Percentiles rank a stretch among this genome's conserved stretches.
These are phyloP conservation scores for Listrodromus nycthemerus DNA, from an alignment of 2,888 invertebrate species.

Conservation along the genomic window DNA sequence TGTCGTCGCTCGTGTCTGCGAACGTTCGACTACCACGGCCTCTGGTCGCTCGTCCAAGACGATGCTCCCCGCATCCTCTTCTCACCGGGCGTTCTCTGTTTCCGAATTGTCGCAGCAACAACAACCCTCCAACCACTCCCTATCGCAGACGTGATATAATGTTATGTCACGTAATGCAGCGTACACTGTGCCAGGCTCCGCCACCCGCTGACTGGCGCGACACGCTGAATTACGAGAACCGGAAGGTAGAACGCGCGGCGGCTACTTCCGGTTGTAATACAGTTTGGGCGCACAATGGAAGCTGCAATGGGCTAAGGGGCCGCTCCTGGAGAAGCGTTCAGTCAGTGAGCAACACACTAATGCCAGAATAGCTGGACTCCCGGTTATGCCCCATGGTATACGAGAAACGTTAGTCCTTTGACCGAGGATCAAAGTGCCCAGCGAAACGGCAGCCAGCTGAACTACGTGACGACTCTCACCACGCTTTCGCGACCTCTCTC, in stretches of 20 bases:
- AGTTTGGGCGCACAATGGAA: slow-evolving; percentile 83
- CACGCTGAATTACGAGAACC: slow-evolving; percentile 83
- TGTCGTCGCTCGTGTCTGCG: background rate
- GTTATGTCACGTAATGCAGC: slow-evolving; percentile 74
- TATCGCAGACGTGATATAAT: slow-evolving; percentile 70
- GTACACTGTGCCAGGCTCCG: slow-evolving; percentile 64
- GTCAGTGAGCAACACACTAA: slow-evolving; percentile 57
- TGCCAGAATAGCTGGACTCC: slow-evolving; percentile 50
- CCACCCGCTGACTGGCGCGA: slow-evolving; percentile 69
- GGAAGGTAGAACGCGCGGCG: slow-evolving; percentile 83
- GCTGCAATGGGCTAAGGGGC: slow-evolving; percentile 80
- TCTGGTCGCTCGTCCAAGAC: slow-evolving; percentile 25
- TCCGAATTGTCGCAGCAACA: slow-evolving; percentile 44
- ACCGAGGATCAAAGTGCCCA: slow-evolving; percentile 80
- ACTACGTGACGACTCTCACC: slow-evolving; percentile 31
- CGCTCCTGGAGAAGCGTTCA: slow-evolving; percentile 66
- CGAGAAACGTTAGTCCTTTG: slow-evolving; percentile 72
- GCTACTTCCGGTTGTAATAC: slow-evolving; percentile 84
- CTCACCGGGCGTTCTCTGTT: slow-evolving; percentile 23
- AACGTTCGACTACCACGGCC: slow-evolving; percentile 26
- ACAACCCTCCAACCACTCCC: background rate
- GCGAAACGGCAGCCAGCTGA: slow-evolving; percentile 71
- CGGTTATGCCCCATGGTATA: slow-evolving; percentile 9
- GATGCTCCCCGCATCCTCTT: background rate
- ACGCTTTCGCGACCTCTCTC: slow-evolving; percentile 34